Percentiles rank a stretch among this genome's conserved stretches.
Evolutionary conservation across 2,888 invertebrate species (phyloP).

Genomic region (Trichopoda pennipes): DNA sequence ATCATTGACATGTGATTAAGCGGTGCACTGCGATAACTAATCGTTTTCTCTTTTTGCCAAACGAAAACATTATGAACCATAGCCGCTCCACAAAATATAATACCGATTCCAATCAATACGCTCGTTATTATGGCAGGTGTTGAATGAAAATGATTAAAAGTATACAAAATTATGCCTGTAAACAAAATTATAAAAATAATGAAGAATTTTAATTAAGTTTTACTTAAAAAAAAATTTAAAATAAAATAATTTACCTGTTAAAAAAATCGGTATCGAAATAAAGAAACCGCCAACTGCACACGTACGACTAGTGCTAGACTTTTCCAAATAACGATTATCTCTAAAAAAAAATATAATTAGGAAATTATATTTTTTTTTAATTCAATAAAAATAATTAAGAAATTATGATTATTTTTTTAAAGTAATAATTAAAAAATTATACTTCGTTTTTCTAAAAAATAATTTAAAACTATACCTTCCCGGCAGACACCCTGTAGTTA

Average conservation of each 20-base stretch:
- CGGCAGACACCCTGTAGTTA: too few species aligned
- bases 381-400: too few species aligned
- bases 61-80: constrained; percentile 97
- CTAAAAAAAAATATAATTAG: constrained; percentile 83
- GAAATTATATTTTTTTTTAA: too few species aligned
- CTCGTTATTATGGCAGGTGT: constrained; percentile 95
- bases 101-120: constrained; percentile 93
- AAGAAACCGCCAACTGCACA: constrained; percentile 97
- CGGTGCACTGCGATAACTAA: constrained; percentile 84
- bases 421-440: too few species aligned
- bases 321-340: constrained; percentile 94
- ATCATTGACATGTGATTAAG: constrained; percentile 72
- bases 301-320: constrained; percentile 93
- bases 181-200: not conserved
- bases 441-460: too few species aligned
- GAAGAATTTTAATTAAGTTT: not conserved
- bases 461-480: too few species aligned
- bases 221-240: not conserved
- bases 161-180: constrained; percentile 94
- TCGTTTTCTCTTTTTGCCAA: constrained; percentile 95
- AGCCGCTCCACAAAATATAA: constrained; percentile 94
- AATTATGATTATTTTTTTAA: too few species aligned
- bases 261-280: constrained; percentile 95
- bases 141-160: constrained; percentile 95
- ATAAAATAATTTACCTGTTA: constrained; percentile 86